Conservation (phyloP, 2,113 vertebrate species). For the Siniperca knerii region DNA sequence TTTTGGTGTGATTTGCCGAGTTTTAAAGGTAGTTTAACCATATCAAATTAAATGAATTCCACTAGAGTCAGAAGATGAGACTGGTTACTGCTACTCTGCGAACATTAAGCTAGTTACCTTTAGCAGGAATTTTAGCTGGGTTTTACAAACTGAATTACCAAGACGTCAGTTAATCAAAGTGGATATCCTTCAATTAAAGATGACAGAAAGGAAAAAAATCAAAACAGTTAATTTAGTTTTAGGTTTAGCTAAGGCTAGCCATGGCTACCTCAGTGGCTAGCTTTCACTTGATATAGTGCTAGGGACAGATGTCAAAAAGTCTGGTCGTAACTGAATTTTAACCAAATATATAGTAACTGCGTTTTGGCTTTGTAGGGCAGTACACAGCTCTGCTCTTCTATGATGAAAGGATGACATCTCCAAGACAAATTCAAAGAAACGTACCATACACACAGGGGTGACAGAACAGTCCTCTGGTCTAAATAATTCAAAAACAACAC, state of each 20-base stretch:
- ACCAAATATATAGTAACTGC: neutral
- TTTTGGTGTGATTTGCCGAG: too few species aligned
- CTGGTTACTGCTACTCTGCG: neutral
- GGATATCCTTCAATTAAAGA: neutral
- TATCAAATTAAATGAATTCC: neutral
- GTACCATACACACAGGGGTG: neutral
- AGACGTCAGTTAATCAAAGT: neutral
- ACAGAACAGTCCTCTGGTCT: neutral
- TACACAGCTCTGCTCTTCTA: neutral
- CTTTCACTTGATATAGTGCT: neutral
- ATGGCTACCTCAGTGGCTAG: neutral
- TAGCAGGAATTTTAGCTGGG: neutral
- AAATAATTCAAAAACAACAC: constrained; percentile 14
- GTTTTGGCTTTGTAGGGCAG: neutral
- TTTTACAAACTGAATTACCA: neutral
- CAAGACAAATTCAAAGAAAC: neutral
- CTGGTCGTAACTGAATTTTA: neutral
- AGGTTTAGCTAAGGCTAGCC: neutral
- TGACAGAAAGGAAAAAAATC: neutral
- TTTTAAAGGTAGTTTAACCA: neutral
- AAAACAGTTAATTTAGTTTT: neutral
- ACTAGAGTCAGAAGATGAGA: neutral
- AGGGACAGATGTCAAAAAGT: too few species aligned
- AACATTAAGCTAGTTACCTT: too few species aligned
- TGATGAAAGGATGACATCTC: neutral